Percentiles rank a stretch among this genome's conserved stretches.
These are phyloP conservation scores for Lasiurus borealis DNA, from an alignment of 2,113 vertebrate genomes.

Conservation along the genomic window DNA sequence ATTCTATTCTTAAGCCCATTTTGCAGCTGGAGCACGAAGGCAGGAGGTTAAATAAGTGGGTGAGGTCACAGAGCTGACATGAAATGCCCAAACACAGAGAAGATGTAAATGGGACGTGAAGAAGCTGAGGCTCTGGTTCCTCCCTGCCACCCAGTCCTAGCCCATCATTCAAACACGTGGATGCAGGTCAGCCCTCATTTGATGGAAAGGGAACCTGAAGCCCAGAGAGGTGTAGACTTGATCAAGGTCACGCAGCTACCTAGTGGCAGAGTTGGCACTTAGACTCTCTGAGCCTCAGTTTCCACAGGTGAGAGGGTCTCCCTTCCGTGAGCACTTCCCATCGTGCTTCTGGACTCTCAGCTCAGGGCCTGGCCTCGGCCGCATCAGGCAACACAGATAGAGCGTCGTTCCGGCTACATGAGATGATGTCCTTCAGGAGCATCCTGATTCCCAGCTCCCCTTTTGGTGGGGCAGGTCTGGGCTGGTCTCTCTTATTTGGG, in stretches of 20 bases:
- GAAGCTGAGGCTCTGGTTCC: neutral
- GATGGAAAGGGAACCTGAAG: constrained; percentile 14
- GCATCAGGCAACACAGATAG: fast-evolving
- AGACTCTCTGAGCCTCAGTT: neutral
- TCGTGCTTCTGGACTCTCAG: neutral
- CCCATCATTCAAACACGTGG: neutral
- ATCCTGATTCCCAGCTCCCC: neutral
- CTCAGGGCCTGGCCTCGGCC: neutral
- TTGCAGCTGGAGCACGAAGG: neutral
- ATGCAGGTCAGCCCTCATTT: neutral
- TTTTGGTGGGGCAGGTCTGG: neutral
- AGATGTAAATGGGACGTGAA: neutral
- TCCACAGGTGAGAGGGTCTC: too few species aligned
- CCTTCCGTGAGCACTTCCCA: too few species aligned
- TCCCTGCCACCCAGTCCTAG: neutral
- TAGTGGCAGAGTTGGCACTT: neutral
- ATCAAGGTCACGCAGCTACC: neutral
- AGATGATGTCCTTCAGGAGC: neutral
- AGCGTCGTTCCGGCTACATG: neutral
- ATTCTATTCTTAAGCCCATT: neutral
- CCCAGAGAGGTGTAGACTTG: neutral
- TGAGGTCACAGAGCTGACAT: neutral
- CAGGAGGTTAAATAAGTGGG: neutral
- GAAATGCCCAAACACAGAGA: neutral
- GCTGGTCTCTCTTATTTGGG: neutral